Evolutionary conservation across 2,797 vertebrate genomes (phyloP).

Genomic region (Antennarius maculatus): DNA sequence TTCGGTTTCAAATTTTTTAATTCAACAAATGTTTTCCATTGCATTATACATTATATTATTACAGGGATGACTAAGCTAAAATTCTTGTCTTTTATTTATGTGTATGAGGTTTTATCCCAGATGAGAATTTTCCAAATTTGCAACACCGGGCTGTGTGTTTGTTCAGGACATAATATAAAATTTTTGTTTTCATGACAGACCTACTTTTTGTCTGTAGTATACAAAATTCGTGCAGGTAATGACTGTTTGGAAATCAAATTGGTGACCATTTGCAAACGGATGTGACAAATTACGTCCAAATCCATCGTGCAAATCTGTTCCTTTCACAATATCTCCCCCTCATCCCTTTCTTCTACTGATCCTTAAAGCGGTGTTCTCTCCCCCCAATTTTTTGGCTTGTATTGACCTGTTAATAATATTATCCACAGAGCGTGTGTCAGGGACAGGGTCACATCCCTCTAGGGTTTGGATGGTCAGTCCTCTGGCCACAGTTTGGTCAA

Average conservation of each 20-base stretch:
- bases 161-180: neutral
- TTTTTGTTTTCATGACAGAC: conserved; percentile 1
- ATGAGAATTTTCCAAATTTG: neutral
- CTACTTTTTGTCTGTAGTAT: conserved; percentile 12
- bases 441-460: conserved; percentile 79
- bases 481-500: conserved; percentile 81
- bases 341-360: conserved; percentile 49
- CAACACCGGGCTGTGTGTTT: conserved; percentile 8
- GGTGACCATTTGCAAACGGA: conserved; percentile 45
- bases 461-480: conserved; percentile 74
- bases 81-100: conserved; percentile 7
- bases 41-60: neutral
- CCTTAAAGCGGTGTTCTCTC: conserved; percentile 36
- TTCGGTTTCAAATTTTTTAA: conserved; percentile 13
- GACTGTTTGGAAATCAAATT: conserved; percentile 43
- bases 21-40: neutral
- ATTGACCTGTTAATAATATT: conserved; percentile 81
- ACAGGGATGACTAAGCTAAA: conserved; percentile 34
- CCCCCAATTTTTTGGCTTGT: conserved; percentile 50
- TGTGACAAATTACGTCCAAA: conserved; percentile 43
- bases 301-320: conserved; percentile 47
- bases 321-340: conserved; percentile 38
- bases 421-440: conserved; percentile 77
- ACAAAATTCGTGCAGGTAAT: conserved; percentile 20
- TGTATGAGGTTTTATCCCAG: neutral